Conservation (phyloP, 2,113 vertebrate species). For the Dendrocopos noguchii region DNA sequence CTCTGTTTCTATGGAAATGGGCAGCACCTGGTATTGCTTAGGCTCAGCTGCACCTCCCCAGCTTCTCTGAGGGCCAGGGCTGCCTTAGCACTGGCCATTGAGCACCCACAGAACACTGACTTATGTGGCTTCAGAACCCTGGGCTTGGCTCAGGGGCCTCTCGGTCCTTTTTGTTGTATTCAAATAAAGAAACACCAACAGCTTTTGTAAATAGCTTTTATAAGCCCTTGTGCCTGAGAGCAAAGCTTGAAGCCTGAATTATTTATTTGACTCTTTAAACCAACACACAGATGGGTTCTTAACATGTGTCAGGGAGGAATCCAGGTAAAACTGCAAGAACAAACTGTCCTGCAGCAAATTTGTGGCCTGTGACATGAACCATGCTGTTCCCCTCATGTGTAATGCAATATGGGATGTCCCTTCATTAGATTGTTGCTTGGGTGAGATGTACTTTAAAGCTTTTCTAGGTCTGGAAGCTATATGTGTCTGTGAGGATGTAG, state of each 20-base stretch:
- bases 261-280: slow-evolving; percentile 26
- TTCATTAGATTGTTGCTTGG: not conserved
- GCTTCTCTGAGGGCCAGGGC: not conserved
- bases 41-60: accelerated
- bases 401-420: not conserved
- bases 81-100: accelerated
- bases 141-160: not conserved
- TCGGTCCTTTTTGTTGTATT: not conserved
- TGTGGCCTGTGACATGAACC: not conserved
- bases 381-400: accelerated
- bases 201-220: slow-evolving; percentile 14
- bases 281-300: not conserved
- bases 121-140: not conserved
- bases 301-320: not conserved
- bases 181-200: not conserved
- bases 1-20: not conserved
- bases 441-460: not conserved
- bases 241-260: not conserved
- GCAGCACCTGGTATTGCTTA: not conserved
- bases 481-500: not conserved
- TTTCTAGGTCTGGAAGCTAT: not conserved
- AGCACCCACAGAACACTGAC: accelerated
- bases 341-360: not conserved
- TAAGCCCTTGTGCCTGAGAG: not conserved
- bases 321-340: not conserved